Evolutionary conservation across 2,797 vertebrate genomes (phyloP).

Genomic region (Anguilla anguilla): DNA sequence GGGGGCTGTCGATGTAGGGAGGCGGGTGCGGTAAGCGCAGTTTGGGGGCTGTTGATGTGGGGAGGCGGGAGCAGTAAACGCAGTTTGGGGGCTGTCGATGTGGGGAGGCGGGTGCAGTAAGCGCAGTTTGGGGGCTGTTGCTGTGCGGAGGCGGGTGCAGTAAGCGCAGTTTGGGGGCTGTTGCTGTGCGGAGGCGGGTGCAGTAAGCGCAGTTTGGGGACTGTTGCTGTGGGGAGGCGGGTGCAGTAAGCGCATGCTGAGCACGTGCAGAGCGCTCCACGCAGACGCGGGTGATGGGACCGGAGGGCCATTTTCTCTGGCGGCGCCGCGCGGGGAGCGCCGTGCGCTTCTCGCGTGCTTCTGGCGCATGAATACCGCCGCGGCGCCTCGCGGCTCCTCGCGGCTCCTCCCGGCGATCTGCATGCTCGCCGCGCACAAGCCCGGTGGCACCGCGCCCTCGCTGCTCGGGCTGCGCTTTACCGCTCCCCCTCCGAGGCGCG

Average conservation of each 20-base stretch:
- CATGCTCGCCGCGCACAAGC: constrained; percentile 29
- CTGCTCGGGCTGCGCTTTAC: constrained; percentile 24
- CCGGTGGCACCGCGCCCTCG: background rate
- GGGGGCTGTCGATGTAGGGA: too few relatives aligned
- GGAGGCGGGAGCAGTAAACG: too few relatives aligned
- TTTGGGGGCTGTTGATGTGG: too few relatives aligned
- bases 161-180: too few relatives aligned
- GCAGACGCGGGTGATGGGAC: background rate
- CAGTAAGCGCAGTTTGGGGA: too few relatives aligned
- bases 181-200: too few relatives aligned
- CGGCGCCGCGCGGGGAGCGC: background rate
- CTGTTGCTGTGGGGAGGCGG: too few relatives aligned
- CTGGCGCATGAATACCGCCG: background rate
- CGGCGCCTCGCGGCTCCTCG: background rate
- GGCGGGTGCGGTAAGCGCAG: too few relatives aligned
- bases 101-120: too few relatives aligned
- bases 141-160: too few relatives aligned
- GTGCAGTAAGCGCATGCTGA: background rate
- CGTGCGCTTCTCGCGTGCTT: background rate
- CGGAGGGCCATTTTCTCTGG: background rate
- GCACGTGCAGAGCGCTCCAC: background rate
- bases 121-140: too few relatives aligned
- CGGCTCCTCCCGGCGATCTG: constrained; percentile 31
- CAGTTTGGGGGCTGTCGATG: too few relatives aligned
- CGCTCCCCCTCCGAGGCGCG: constrained; percentile 15